Evolutionary conservation across 2,888 invertebrate species (phyloP), one percentile per base, ranked within the genome.

Genomic region (Linyphia triangularis): DNA sequence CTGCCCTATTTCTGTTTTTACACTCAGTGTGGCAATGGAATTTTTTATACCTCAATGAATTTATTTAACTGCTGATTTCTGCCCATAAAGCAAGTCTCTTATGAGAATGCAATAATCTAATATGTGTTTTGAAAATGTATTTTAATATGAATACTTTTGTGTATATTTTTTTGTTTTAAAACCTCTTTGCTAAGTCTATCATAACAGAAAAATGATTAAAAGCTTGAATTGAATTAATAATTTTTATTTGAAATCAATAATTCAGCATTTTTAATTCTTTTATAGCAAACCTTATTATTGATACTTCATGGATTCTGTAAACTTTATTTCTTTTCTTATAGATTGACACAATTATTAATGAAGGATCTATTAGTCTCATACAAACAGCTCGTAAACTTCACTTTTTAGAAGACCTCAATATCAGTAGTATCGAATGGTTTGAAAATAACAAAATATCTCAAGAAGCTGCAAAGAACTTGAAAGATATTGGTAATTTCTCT

Each of bases 401-500:
- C 19, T 43, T 37, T 13, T 75, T 88, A 33, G 81, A 88, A 37
- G 19, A 43, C 24, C 19, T 57, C 40, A 43, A 75, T 26, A 59
- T 81, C 9, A 75, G 37, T 57, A 13, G 73, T 22, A 5, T 13
- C 5, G 88, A 88, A 43, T 88, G 88, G 88, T 78, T 88, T 88
- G 61, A 82, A 57, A 88, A 88, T 57, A 88, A 88, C 51, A 30
- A 7, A 40, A 33, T 37, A 24, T 77, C 88, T 13, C 26, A 16
- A 30, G 40, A 69, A 57, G 70, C 83, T 24, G 63, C 82, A 16
- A 77, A 67, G 40, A 26, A 33, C 9, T 19, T 70, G n/a, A 19
- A 16, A 13, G 1, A 30, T 9, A 16, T 79, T 28, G 19, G 73
- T 73, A 73, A 67, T 33, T 24, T 51, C 28, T 28, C 6, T 30